Evolutionary conservation across 2,113 vertebrate species (phyloP), one percentile per base, ranked within the genome.

Genomic region (Sphaerodactylus townsendi): DNA sequence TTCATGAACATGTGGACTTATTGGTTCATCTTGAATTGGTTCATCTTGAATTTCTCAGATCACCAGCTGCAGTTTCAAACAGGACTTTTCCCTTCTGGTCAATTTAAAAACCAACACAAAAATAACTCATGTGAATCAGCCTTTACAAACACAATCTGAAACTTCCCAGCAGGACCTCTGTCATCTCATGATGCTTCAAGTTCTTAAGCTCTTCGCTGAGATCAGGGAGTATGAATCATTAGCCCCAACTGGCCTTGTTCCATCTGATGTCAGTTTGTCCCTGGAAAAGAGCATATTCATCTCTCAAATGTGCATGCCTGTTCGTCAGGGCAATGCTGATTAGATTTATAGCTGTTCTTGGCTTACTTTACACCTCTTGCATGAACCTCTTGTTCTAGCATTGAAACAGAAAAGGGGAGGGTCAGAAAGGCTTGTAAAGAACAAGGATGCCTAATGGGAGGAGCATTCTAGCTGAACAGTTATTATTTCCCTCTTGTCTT

Each of bases 241-340:
- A 0, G 84, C 30, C n/a, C n/a, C n/a, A 0, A 10, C 77, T 94
- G 93, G 92, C 91, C 87, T 76, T 46, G 10, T 2, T 93, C 93
- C 90, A 76, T 92, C 93, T 89, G 89, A 85, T 93, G 88, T 68
- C 87, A 85, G 90, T 92, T 81, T 91, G 92, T 91, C 88, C 86
- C 87, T 92, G 86, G 84, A 92, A 92, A 93, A 90, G 89, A 30
- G 0, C 0, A 11, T 87, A 90, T 91, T 68, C 86, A 84, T 86
- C 85, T 94, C 92, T 90, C 94, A 93, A 92, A 92, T 94, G 92
- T 93, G 92, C 28, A 10, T 72, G 92, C 85, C 71, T 86, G 90
- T 89, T 89, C 92, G 93, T 88, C 92, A 93, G 93, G 8, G 3
- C n/a, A 1, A 19, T 0, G 5, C 82, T 89, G 90, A 93, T 83